These are phyloP conservation scores for Archilochus colubris DNA, from an alignment of 2,113 vertebrate species.

Conservation along the genomic window DNA sequence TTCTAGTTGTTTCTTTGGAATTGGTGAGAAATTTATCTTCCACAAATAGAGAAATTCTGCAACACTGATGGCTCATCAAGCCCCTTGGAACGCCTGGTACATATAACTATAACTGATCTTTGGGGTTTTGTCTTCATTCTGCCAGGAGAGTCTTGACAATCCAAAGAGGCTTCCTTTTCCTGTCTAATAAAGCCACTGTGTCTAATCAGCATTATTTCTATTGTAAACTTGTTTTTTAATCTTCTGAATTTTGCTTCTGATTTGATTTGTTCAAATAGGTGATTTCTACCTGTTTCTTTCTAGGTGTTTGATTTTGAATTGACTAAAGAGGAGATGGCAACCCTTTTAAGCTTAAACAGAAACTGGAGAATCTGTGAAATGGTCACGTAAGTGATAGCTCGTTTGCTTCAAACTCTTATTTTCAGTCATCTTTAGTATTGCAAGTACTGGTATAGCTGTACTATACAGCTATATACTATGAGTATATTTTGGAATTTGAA, in stretches of 20 bases:
- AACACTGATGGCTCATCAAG: not conserved
- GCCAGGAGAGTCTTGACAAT: not conserved
- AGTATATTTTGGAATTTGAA: not conserved
- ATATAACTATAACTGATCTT: not conserved
- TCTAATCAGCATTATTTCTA: not conserved
- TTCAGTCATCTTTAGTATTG: not conserved
- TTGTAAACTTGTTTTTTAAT: not conserved
- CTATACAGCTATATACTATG: too few relatives aligned
- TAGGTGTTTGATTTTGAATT: constrained; percentile 94
- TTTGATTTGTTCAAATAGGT: not conserved
- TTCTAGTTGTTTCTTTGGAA: not conserved
- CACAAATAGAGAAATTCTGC: not conserved
- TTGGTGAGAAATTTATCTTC: not conserved
- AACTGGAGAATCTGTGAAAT: constrained; percentile 87
- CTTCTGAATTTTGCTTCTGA: not conserved
- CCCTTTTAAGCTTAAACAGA: constrained; percentile 83
- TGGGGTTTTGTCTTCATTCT: not conserved
- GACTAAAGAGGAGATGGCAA: constrained; percentile 82
- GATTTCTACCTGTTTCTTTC: not conserved
- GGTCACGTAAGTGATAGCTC: constrained; percentile 75
- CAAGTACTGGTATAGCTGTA: not conserved
- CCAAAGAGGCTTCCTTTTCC: not conserved
- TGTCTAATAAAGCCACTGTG: not conserved
- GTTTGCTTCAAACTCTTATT: not conserved
- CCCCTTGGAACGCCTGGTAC: not conserved